A percentile compares a stretch with the other conserved stretches of the same genome.
Evolutionary conservation across 2,113 vertebrate species (phyloP).

Genomic region (Gambusia holbrooki): DNA sequence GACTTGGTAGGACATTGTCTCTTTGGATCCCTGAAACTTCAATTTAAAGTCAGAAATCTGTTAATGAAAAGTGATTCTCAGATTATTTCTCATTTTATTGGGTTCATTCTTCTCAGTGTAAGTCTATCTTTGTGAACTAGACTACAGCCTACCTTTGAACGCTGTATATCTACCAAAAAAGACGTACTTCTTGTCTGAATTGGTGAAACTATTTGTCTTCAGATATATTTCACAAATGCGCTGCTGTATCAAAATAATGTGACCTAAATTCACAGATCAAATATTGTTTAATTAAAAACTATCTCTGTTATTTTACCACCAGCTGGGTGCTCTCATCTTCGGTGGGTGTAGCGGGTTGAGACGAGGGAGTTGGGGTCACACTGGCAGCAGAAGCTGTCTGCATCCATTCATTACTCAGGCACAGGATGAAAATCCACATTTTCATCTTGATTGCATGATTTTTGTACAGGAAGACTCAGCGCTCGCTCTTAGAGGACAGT

Average conservation of each 20-base stretch:
- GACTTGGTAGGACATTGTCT: too few relatives aligned
- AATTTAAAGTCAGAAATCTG: too few relatives aligned
- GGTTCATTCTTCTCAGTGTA: too few relatives aligned
- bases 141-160: too few relatives aligned
- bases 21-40: too few relatives aligned
- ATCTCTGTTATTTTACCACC: slow-evolving; percentile 62
- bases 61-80: too few relatives aligned
- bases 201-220: background rate
- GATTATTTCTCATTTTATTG: too few relatives aligned
- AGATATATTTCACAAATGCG: background rate
- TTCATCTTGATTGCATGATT: slow-evolving; percentile 54
- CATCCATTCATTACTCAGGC: slow-evolving; percentile 28
- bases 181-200: background rate
- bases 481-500: background rate
- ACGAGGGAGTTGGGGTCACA: slow-evolving; percentile 15
- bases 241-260: background rate
- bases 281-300: background rate
- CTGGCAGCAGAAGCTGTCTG: background rate
- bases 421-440: slow-evolving; percentile 50
- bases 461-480: slow-evolving; percentile 6
- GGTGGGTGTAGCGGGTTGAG: slow-evolving; percentile 55
- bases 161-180: too few relatives aligned
- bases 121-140: too few relatives aligned
- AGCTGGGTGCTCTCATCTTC: slow-evolving; percentile 67
- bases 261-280: background rate